These are phyloP conservation scores for Rhopilema esculentum DNA, from an alignment of 30 jellyfish, hydroid and myxozoan genomes.

Conservation along the genomic window DNA sequence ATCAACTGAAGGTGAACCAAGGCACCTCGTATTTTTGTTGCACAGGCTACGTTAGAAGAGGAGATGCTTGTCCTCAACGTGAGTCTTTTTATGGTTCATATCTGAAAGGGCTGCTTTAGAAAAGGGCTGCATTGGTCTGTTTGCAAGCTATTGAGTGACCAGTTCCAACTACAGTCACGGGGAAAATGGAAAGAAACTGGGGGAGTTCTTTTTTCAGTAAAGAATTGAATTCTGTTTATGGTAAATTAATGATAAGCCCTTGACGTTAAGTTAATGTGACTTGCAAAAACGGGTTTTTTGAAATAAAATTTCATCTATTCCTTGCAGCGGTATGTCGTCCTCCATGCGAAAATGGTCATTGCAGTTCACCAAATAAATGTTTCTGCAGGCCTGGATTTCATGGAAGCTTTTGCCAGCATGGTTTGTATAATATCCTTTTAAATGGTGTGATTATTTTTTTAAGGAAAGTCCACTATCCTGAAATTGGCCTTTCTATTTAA, in stretches of 20 bases:
- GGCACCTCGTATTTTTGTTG: conserved; percentile 69
- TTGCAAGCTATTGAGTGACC: too few relatives aligned
- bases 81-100: neutral
- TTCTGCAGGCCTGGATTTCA: conserved; percentile 83
- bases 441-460: too few relatives aligned
- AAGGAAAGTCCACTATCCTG: too few relatives aligned
- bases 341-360: conserved; percentile 82
- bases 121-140: too few relatives aligned
- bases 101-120: too few relatives aligned
- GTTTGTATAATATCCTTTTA: conserved; percentile 53
- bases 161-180: too few relatives aligned
- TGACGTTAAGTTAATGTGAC: too few relatives aligned
- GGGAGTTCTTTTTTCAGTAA: too few relatives aligned
- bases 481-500: too few relatives aligned
- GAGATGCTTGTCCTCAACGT: conserved; percentile 76
- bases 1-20: conserved; percentile 49
- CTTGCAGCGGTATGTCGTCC: conserved; percentile 87
- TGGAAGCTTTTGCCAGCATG: conserved; percentile 79
- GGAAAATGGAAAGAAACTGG: too few relatives aligned
- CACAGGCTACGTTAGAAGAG: conserved; percentile 80
- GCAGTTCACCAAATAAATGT: conserved; percentile 83
- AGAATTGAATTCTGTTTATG: too few relatives aligned
- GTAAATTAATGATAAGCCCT: too few relatives aligned
- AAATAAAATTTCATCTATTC: neutral
- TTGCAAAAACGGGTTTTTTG: neutral